These are phyloP conservation scores for Gallinago media DNA, from an alignment of 2,113 vertebrate genomes.

Conservation along the genomic window DNA sequence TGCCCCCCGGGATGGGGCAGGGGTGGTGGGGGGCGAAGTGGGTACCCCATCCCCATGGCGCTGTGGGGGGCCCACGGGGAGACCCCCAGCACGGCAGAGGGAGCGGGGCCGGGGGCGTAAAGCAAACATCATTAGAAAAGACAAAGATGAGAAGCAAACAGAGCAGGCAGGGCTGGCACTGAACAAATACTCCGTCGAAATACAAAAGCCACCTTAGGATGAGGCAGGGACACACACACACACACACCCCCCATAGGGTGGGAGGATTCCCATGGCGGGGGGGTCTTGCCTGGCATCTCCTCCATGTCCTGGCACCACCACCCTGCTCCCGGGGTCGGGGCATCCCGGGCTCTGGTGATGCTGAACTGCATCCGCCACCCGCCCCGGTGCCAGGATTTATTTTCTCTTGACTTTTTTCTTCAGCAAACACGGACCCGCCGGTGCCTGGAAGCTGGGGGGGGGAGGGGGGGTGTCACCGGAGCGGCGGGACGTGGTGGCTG, in stretches of 20 bases:
- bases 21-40: not conserved
- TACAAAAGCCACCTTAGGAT: constrained; percentile 4
- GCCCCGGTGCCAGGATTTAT: rapidly evolving
- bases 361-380: not conserved
- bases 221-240: not conserved
- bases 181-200: constrained; percentile 41
- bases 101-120: not conserved
- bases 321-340: rapidly evolving
- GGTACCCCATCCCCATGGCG: not conserved
- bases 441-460: not conserved
- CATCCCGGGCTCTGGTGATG: not conserved
- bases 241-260: rapidly evolving
- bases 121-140: constrained; percentile 73
- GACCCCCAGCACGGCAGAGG: not conserved
- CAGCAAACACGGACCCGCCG: rapidly evolving
- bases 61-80: not conserved
- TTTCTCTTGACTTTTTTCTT: not conserved
- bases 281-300: not conserved
- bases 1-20: not conserved
- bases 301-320: not conserved
- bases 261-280: not conserved
- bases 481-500: rapidly evolving
- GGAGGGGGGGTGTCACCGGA: not conserved
- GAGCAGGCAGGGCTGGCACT: constrained; percentile 59
- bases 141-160: constrained; percentile 74